These are phyloP conservation scores for Globodera ellingtonae DNA, from an alignment of 1,140 invertebrate species.

Conservation along the genomic window DNA sequence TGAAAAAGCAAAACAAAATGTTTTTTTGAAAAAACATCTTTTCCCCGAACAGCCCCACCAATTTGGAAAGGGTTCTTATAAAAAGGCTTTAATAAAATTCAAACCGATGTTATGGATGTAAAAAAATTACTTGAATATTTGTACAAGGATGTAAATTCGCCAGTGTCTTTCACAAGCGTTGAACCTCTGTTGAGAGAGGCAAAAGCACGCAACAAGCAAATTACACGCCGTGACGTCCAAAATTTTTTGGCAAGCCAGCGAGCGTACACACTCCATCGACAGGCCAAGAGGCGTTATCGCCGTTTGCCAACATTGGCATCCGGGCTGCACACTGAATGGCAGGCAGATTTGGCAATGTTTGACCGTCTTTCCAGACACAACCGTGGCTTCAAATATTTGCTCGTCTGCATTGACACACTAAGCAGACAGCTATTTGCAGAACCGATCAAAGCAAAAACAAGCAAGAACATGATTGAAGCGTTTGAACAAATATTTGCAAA, in stretches of 20 bases:
- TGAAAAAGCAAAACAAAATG: not conserved
- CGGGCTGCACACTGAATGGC: constrained; percentile 44
- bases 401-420: constrained; percentile 45
- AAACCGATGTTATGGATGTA: too few relatives aligned
- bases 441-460: constrained; percentile 32
- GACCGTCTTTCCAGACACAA: constrained; percentile 19
- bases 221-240: constrained; percentile 22
- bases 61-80: not conserved
- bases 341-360: constrained; percentile 40
- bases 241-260: constrained; percentile 34
- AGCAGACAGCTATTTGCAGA: constrained; percentile 40
- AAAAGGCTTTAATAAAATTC: too few relatives aligned
- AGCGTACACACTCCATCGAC: constrained; percentile 38
- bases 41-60: not conserved
- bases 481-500: constrained; percentile 30
- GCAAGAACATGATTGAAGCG: constrained; percentile 27
- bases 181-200: constrained; percentile 22
- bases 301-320: not conserved
- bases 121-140: constrained; percentile 32
- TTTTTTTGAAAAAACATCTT: not conserved
- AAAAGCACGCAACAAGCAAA: not conserved
- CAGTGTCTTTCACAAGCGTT: constrained; percentile 17
- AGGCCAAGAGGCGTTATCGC: constrained; percentile 10
- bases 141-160: constrained; percentile 30
- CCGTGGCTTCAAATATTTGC: constrained; percentile 31